Base-by-base conservation (phyloP, 2,113 vertebrate species). In the Neotragus pygmaeus region DNA sequence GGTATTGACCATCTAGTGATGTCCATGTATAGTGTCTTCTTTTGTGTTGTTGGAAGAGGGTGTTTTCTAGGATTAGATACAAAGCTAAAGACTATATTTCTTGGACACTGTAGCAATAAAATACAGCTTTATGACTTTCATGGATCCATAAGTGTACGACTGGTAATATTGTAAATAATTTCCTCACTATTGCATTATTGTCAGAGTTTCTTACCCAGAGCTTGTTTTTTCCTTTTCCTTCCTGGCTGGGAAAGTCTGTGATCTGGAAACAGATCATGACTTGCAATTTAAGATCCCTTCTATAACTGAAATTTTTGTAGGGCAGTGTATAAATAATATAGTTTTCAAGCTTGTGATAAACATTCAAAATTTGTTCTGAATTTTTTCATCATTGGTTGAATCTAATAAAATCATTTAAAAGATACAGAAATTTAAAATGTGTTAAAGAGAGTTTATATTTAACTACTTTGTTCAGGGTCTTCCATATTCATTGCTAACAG, bases 131-230 rank as follows among this genome's bases (percentile, higher is more conserved):
- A 13, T 81, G 14, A 78, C 7, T 62, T 10, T 8, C 7, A 17
- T 62, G 30, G 23, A 10, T 47, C 1, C 53, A 62, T 25, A 3
- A 15, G 30, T 45, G 6, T 39, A 53, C 1, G 6, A 14, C 3
- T 39, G n/a, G 11, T 13, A n/a, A 23, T 33, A 19, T 5, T 39
- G 21, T 9, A 9, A 36, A 23, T 3, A 25, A 21, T 6, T 62
- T 62, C 17, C 13, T 91, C 17, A 43, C 9, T 4, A 27, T 21
- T 12, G 51, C 13, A 10, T 60, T 17, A 21, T 13, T 87, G 25
- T 33, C 23, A 73, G 64, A 57, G 1, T 12, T 2, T 6, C 19
- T 75, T 14, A 0, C 3, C 17, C 16, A 55, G 43, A 1, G 1
- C 1, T 53, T 91, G 3, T 2, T 28, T 49, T 88, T 57, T 47